Evolutionary conservation across 2,113 vertebrate genomes (phyloP).

Genomic region (Oriolus oriolus): DNA sequence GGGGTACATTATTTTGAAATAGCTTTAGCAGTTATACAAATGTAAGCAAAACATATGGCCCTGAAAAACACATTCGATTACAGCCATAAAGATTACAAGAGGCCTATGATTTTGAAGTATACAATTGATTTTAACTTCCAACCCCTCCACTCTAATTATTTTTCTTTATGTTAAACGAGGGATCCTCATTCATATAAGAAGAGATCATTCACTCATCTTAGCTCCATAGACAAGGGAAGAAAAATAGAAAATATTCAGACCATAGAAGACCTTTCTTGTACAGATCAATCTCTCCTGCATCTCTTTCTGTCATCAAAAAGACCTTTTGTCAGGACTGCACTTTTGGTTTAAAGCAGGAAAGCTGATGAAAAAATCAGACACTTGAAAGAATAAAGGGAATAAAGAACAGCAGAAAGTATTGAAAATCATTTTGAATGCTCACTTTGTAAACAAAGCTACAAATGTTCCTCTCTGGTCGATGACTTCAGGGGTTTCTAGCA

Average conservation of each 20-base stretch:
- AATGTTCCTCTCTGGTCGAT: not conserved
- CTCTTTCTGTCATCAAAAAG: not conserved
- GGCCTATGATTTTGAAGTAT: not conserved
- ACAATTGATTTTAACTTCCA: not conserved
- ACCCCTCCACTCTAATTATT: not conserved
- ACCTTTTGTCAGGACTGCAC: not conserved
- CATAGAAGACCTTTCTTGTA: not conserved
- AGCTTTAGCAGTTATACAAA: not conserved
- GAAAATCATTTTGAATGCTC: slow-evolving; percentile 1
- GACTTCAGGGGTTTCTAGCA: not conserved
- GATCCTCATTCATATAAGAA: not conserved
- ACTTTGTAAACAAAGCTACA: not conserved
- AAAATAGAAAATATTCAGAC: not conserved
- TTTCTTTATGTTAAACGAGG: not conserved
- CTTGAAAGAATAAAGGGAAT: not conserved
- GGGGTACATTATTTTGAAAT: not conserved
- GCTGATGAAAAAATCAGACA: not conserved
- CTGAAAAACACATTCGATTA: not conserved
- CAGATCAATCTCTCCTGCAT: not conserved
- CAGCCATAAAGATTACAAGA: not conserved
- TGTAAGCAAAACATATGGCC: not conserved
- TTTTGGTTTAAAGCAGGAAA: not conserved
- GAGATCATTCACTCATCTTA: not conserved
- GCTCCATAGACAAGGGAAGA: not conserved
- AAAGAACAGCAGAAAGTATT: not conserved